Evolutionary conservation across 2,113 vertebrate species (phyloP), one percentile per base, ranked within the genome.

Genomic region (Glaucomys volans): DNA sequence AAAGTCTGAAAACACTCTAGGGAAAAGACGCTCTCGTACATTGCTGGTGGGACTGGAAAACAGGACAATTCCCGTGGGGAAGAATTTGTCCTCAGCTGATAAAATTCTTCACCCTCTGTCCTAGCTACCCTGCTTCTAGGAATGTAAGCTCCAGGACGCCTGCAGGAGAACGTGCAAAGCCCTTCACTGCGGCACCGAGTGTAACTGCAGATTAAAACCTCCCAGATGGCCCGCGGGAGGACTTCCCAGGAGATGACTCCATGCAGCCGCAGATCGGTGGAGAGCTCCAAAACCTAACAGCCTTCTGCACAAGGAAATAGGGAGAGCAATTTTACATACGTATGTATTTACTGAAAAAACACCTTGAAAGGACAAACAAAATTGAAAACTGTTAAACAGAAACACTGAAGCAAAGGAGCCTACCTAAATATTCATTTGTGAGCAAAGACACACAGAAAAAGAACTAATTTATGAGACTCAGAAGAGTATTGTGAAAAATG

Each of bases 401-500:
- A 88, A 91, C 69, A 44, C 50, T n/a, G 20, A 87, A 93, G 54
- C 44, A 90, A 93, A 72, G 7, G 24, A 94, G 35, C 14, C 52
- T 87, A 85, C 85, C 69, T 57, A 14, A 90, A 80, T 74, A n/a
- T 57, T 83, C 89, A 67, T 18, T 44, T 62, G 64, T 12, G 37
- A 93, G 75, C 57, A 10, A 26, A 94, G 52, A 52, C 42, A 79
- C 30, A 90, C 18, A 91, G 52, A 37, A 77, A 74, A 71, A 81
- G 8, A 94, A 87, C 24, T 69, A 85, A 87, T 85, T 91, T 12
- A 76, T 69, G 30, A 93, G 28, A 67, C 42, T 71, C 66, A 35
- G 80, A 79, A 91, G 75, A 83, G 20, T 69, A 67, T 87, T 71
- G 88, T 90, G n/a, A 90, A 62, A 90, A 77, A 75, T 47, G 30